phyloP scores from a whole-genome alignment of 1,140 invertebrate genomes.

The Cotesia glomerata region DNA sequence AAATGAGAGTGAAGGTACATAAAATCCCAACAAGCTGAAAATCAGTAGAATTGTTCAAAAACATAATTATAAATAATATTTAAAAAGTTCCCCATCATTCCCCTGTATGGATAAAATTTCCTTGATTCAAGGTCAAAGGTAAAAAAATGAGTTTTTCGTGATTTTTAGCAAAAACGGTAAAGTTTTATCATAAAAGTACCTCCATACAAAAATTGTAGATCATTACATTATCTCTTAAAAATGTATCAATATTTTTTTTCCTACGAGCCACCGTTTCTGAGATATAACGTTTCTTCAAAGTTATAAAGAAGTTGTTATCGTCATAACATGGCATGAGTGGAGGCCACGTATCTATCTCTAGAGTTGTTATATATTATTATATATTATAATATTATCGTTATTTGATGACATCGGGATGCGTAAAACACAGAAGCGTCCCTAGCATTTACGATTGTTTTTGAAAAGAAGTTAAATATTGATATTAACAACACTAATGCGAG shows the following conservation, averaged over 20 bases:
- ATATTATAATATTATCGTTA: too few relatives aligned
- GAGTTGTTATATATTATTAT: too few relatives aligned
- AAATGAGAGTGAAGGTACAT: too few relatives aligned
- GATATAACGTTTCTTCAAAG: neutral
- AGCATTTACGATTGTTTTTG: too few relatives aligned
- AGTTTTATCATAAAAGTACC: neutral
- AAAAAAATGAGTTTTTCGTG: slow-evolving; percentile 2
- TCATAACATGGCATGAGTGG: too few relatives aligned
- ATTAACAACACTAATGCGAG: too few relatives aligned
- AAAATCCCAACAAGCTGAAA: neutral
- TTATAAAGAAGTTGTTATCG: too few relatives aligned
- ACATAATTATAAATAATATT: neutral
- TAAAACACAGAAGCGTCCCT: too few relatives aligned
- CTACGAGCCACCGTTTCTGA: neutral
- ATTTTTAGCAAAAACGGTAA: too few relatives aligned
- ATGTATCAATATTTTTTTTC: neutral
- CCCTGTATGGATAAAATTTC: neutral
- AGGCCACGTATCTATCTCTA: too few relatives aligned
- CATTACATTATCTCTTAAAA: neutral
- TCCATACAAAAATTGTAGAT: neutral
- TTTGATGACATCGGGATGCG: too few relatives aligned
- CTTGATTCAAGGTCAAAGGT: neutral
- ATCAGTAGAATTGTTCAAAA: neutral
- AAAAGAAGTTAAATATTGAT: too few relatives aligned
- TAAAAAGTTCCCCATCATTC: neutral